These are phyloP conservation scores for Vombatus ursinus DNA, from an alignment of 2,113 vertebrate species.

Conservation along the genomic window DNA sequence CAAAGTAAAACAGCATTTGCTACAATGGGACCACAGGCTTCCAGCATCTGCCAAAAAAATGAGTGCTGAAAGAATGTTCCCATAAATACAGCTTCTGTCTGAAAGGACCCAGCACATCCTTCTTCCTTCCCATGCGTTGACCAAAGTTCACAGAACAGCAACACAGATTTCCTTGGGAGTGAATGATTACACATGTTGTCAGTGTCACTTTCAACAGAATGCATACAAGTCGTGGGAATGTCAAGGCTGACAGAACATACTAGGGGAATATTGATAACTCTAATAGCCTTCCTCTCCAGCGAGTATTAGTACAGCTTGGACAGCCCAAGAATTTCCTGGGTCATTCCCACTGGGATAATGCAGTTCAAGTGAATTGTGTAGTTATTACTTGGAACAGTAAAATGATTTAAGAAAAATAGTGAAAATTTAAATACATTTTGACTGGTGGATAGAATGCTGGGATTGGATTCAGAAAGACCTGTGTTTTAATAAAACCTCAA, in stretches of 20 bases:
- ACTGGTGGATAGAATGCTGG: neutral
- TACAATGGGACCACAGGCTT: conserved; percentile 42
- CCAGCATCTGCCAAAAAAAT: neutral
- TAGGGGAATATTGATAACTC: conserved; percentile 52
- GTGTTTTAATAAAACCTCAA: neutral
- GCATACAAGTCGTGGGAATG: conserved; percentile 78
- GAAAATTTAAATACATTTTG: conserved; percentile 11
- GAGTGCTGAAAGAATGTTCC: conserved; percentile 55
- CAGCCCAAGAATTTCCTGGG: neutral
- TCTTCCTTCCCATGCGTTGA: conserved; percentile 57
- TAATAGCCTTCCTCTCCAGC: conserved; percentile 46
- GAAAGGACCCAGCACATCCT: conserved; percentile 54
- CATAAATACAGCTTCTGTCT: conserved; percentile 42
- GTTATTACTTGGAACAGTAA: neutral
- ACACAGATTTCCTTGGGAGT: conserved; percentile 57
- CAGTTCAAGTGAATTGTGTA: neutral
- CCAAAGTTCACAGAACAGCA: conserved; percentile 68
- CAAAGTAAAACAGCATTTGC: neutral
- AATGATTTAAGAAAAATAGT: conserved; percentile 31
- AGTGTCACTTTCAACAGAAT: conserved; percentile 65
- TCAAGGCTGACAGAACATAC: conserved; percentile 62
- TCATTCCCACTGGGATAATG: neutral
- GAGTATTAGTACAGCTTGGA: neutral
- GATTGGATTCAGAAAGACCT: neutral
- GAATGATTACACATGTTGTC: conserved; percentile 75